phyloP scores from a whole-genome alignment of 1,140 invertebrate species.

The Mesaphorura yosii region DNA sequence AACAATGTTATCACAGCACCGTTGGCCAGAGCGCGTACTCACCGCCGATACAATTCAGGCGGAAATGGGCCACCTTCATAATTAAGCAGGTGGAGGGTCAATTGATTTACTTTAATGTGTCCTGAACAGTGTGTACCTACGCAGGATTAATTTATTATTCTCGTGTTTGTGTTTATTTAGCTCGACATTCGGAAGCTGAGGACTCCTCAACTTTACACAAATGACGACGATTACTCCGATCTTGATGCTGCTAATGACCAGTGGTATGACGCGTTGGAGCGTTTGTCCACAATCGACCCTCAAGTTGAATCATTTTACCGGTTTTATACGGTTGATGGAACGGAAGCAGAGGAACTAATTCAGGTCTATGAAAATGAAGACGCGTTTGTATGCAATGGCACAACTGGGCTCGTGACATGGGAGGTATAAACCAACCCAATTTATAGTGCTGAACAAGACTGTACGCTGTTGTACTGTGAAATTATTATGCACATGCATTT shows the following conservation, averaged over 20 bases:
- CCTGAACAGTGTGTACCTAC: too few species aligned
- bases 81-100: too few species aligned
- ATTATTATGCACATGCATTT: neutral
- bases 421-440: neutral
- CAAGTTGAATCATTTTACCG: neutral
- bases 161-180: too few species aligned
- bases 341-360: neutral
- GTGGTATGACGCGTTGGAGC: neutral
- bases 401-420: slow-evolving; percentile 2
- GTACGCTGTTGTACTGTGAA: neutral
- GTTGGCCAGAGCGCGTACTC: too few species aligned
- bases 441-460: neutral
- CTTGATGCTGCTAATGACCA: neutral
- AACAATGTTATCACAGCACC: too few species aligned
- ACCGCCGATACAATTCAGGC: too few species aligned
- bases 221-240: neutral
- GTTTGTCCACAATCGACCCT: neutral
- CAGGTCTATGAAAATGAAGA: slow-evolving; percentile 3
- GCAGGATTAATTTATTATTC: too few species aligned
- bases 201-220: too few species aligned
- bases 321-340: neutral
- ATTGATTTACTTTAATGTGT: too few species aligned
- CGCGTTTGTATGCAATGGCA: neutral
- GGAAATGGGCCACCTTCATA: too few species aligned
- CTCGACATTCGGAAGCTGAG: too few species aligned